Percentiles rank a stretch among this genome's conserved stretches.
phyloP scores from a whole-genome alignment of 2,797 vertebrate species.

The Hippocampus kuda region DNA sequence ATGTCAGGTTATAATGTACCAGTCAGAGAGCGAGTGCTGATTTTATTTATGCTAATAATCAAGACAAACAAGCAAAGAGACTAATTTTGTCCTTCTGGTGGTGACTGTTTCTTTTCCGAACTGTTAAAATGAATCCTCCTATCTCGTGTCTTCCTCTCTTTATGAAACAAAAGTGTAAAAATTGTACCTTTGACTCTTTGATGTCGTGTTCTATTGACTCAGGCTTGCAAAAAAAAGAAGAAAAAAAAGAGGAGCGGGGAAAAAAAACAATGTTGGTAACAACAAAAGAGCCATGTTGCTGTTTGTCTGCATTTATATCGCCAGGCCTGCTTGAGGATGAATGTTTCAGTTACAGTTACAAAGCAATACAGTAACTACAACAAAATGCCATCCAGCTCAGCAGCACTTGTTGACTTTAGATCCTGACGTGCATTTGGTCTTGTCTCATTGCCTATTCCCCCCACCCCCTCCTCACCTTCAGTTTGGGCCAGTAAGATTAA shows the following conservation, averaged over 20 bases:
- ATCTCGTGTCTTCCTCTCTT: constrained; percentile 62
- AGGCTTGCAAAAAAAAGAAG: constrained; percentile 52
- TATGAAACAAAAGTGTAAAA: constrained; percentile 63
- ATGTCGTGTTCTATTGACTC: constrained; percentile 60
- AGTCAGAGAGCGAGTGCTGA: constrained; percentile 7
- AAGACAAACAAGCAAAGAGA: constrained; percentile 15
- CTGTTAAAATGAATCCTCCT: constrained; percentile 43
- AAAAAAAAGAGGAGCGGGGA: constrained; percentile 21
- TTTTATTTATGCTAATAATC: constrained; percentile 5
- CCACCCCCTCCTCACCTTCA: constrained; percentile 23
- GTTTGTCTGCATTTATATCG: constrained; percentile 58
- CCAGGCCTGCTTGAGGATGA: constrained; percentile 64
- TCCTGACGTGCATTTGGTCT: constrained; percentile 44
- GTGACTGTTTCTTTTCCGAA: constrained; percentile 54
- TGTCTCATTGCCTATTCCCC: constrained; percentile 49
- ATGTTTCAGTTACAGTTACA: constrained; percentile 62
- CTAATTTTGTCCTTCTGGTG: constrained; percentile 36
- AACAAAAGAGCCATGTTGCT: constrained; percentile 55
- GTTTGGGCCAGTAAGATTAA: constrained; percentile 42
- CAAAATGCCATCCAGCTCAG: constrained; percentile 38
- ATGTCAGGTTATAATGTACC: constrained; percentile 1
- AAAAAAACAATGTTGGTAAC: constrained; percentile 21
- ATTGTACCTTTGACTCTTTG: constrained; percentile 35
- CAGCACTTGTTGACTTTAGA: constrained; percentile 44
- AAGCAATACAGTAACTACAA: constrained; percentile 62